Evolutionary conservation across 2,888 invertebrate genomes (phyloP).

Genomic region (Phrixothrix hirtus): DNA sequence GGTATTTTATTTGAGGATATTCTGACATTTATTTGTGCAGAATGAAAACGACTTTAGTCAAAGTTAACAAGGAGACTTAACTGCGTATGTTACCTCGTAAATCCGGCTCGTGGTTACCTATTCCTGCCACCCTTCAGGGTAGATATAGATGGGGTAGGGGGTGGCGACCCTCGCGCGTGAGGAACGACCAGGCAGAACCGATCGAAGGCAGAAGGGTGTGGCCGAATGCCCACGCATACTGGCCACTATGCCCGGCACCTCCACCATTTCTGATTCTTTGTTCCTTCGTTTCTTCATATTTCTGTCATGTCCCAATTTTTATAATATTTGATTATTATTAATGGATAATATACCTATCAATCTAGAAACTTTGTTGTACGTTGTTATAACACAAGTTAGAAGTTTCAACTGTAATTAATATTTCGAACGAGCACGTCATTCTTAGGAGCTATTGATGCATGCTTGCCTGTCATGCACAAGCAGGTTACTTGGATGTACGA

Average conservation of each 20-base stretch:
- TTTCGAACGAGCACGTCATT: slow-evolving; percentile 39
- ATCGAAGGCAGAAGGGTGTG: slow-evolving; percentile 56
- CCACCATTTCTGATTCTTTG: slow-evolving; percentile 29
- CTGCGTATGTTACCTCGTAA: slow-evolving; percentile 34
- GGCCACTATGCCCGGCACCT: slow-evolving; percentile 39
- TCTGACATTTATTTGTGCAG: background rate
- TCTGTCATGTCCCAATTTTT: background rate
- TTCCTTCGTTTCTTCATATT: slow-evolving; percentile 1
- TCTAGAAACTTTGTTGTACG: too few relatives aligned
- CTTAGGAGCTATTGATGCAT: slow-evolving; percentile 42
- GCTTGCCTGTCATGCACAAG: slow-evolving; percentile 39
- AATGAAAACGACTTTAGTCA: slow-evolving; percentile 12
- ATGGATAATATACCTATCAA: too few relatives aligned
- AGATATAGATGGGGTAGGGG: slow-evolving; percentile 41
- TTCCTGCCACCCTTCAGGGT: slow-evolving; percentile 35
- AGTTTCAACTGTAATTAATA: slow-evolving; percentile 40
- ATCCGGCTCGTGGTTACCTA: slow-evolving; percentile 47
- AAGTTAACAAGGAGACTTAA: slow-evolving; percentile 13
- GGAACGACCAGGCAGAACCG: slow-evolving; percentile 57
- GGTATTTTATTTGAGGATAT: too few relatives aligned
- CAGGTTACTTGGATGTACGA: slow-evolving; percentile 32
- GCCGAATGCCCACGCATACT: slow-evolving; percentile 54
- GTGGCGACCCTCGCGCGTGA: slow-evolving; percentile 54
- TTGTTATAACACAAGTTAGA: slow-evolving; percentile 28
- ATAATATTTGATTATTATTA: background rate